These are phyloP conservation scores for Hirtodrosophila duncani DNA, from an alignment of 2,888 invertebrate genomes.

Conservation along the genomic window DNA sequence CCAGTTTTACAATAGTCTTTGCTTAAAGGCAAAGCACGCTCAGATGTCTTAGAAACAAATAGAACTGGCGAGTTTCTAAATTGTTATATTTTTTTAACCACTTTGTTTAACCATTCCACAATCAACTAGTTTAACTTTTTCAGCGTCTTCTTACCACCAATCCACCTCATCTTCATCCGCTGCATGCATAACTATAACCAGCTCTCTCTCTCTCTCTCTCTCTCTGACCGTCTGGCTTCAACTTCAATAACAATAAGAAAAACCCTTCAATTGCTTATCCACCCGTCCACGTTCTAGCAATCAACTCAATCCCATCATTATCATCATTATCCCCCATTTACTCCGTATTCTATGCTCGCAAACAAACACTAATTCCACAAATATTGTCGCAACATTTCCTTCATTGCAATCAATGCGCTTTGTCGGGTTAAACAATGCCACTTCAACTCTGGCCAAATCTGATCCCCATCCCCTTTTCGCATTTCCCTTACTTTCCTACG, in stretches of 20 bases:
- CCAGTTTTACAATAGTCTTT: too few relatives aligned
- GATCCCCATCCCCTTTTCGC: slow-evolving; percentile 11
- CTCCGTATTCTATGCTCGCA: too few relatives aligned
- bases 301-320: slow-evolving; percentile 27
- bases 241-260: slow-evolving; percentile 9
- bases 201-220: background rate
- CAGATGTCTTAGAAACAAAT: too few relatives aligned
- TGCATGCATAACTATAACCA: background rate
- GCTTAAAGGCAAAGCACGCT: too few relatives aligned
- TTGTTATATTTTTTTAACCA: too few relatives aligned
- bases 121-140: too few relatives aligned
- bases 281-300: slow-evolving; percentile 6
- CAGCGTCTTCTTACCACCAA: too few relatives aligned
- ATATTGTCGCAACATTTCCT: slow-evolving; percentile 49
- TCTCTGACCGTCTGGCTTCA: too few relatives aligned
- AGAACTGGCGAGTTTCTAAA: too few relatives aligned
- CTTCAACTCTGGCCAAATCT: slow-evolving; percentile 12
- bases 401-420: slow-evolving; percentile 53
- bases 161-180: background rate
- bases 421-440: slow-evolving; percentile 24
- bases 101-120: too few relatives aligned
- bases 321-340: slow-evolving; percentile 23
- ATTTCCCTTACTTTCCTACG: background rate
- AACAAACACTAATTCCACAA: slow-evolving; percentile 64
- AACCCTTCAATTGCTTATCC: background rate